A percentile compares a stretch with the other conserved stretches of the same genome.
These are phyloP conservation scores for Sardina pilchardus DNA, from an alignment of 2,113 vertebrate species.

Conservation along the genomic window DNA sequence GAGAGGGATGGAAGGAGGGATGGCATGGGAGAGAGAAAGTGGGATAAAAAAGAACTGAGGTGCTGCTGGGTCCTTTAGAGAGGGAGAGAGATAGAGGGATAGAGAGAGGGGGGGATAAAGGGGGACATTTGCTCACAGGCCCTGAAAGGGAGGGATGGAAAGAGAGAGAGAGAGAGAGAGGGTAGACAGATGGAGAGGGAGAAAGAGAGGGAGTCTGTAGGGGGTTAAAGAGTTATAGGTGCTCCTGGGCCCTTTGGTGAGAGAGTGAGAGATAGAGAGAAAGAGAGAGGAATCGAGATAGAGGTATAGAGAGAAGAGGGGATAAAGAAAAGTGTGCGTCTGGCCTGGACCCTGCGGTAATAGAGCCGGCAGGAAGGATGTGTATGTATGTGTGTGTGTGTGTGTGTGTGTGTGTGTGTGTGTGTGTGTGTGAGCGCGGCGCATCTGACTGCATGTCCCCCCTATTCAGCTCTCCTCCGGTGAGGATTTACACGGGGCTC, in stretches of 20 bases:
- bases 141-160: background rate
- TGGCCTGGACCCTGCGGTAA: conserved; percentile 29
- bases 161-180: background rate
- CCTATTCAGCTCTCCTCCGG: conserved; percentile 65
- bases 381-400: too few relatives aligned
- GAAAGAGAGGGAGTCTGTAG: conserved; percentile 5
- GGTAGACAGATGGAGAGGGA: background rate
- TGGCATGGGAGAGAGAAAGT: background rate
- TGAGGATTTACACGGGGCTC: conserved; percentile 76
- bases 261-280: background rate
- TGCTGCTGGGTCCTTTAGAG: too few relatives aligned
- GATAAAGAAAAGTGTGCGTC: background rate
- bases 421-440: too few relatives aligned
- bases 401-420: too few relatives aligned
- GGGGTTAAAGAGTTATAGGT: too few relatives aligned
- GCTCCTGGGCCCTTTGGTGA: too few relatives aligned
- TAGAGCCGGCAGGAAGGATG: conserved; percentile 51
- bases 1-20: background rate
- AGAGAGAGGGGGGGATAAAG: background rate
- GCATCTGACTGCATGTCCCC: conserved; percentile 51
- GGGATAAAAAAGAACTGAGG: too few relatives aligned
- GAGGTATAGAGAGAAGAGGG: background rate
- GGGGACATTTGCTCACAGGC: background rate
- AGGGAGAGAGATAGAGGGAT: background rate
- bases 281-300: background rate